Conservation (phyloP, 2,797 vertebrate genomes). For the Oreortyx pictus region DNA sequence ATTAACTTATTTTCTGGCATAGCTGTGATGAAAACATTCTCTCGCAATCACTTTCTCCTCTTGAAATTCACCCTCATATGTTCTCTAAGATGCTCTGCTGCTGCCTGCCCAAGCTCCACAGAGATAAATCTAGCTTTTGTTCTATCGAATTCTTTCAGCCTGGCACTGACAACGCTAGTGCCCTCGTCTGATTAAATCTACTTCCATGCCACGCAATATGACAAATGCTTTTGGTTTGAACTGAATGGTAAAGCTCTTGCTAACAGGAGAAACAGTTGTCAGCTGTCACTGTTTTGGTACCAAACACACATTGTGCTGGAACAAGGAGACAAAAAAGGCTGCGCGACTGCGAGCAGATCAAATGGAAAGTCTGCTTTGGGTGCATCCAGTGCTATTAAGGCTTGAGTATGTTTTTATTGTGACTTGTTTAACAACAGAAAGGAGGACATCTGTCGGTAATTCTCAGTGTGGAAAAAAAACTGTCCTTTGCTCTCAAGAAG, state of each 20-base stretch:
- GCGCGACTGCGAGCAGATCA: conserved; percentile 7
- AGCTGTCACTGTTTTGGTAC: conserved; percentile 50
- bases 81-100: not conserved
- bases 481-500: not conserved
- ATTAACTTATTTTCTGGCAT: not conserved
- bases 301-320: conserved; percentile 3
- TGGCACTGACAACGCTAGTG: not conserved
- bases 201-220: conserved; percentile 54
- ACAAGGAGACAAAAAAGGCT: conserved; percentile 42
- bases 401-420: conserved; percentile 17
- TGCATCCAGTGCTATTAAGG: not conserved
- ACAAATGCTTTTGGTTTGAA: conserved; percentile 58
- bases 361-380: conserved; percentile 12
- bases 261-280: conserved; percentile 60
- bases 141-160: conserved; percentile 26
- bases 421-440: conserved; percentile 30
- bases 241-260: conserved; percentile 62
- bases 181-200: conserved; percentile 55
- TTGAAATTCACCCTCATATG: not conserved
- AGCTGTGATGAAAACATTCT: not conserved
- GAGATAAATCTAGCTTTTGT: conserved; percentile 69
- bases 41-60: not conserved
- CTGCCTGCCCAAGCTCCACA: not conserved
- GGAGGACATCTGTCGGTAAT: conserved; percentile 34
- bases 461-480: not conserved